Evolutionary conservation across 2,113 vertebrate species (phyloP), one percentile per base, ranked within the genome.

Genomic region (Burhinus oedicnemus): DNA sequence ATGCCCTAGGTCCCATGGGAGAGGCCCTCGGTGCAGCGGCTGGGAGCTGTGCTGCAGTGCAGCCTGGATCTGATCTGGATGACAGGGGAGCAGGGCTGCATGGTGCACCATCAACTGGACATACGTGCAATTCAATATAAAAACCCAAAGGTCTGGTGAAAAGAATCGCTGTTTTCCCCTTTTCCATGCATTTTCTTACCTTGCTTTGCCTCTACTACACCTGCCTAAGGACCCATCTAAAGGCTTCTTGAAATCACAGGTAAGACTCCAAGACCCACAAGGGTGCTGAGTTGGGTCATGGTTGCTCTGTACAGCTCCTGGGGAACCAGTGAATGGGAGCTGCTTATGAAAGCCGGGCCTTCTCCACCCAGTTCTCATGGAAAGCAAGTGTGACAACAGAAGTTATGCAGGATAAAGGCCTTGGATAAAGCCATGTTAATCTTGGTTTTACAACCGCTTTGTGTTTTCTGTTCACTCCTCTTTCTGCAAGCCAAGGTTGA

Each of bases 41-140:
- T 78, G 55, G 52, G 74, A 86, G 66, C 25, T 68, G 36, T 62
- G 34, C 60, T 57, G 61, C 42, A 15, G 12, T 11, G 29, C 42
- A 80, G 20, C 42, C 36, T 64, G 66, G 40, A 20, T 27, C n/a
- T 21, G 8, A 7, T 16, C 47, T 62, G 72, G 26, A 5, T 62
- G 36, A 20, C 51, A 29, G 40, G 11, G 18, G 9, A 70, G 15
- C 21, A 69, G 49, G 13, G 9, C 44, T 84, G 34, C 32, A 34
- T 38, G 3, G 11, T 54, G 52, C 65, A 58, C 36, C 15, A 9
- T 38, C 42, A 58, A 7, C 29, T n/a, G 20, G 44, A 44, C 8
- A 1, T 2, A 10, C 1, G 0, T 36, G 4, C 10, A 47, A 26
- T 23, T 62, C 58, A 38, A 1, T 12, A 12, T 27, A 12, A 61